phyloP scores from a whole-genome alignment of 2,888 invertebrate genomes.

The Apamea monoglypha region DNA sequence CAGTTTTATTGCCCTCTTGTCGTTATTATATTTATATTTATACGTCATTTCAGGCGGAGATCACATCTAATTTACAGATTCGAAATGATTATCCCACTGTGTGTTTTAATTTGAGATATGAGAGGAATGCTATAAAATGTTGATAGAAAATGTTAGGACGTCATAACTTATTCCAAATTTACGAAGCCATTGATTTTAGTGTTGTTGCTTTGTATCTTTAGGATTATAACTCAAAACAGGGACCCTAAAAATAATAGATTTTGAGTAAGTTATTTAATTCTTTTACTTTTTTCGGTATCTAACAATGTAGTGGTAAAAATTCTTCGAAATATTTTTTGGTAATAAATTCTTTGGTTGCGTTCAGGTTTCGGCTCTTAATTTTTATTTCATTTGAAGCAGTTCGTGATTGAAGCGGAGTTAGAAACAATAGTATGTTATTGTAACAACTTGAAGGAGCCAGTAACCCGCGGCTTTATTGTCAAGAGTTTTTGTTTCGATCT shows the following conservation, averaged over 20 bases:
- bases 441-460: constrained; percentile 53
- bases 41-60: constrained; percentile 16
- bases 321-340: constrained; percentile 53
- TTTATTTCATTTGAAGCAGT: constrained; percentile 47
- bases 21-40: constrained; percentile 29
- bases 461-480: constrained; percentile 60
- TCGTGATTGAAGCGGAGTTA: constrained; percentile 57
- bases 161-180: constrained; percentile 49
- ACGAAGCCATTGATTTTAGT: constrained; percentile 51
- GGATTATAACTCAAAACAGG: constrained; percentile 45
- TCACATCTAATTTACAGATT: constrained; percentile 43
- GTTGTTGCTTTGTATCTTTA: constrained; percentile 47
- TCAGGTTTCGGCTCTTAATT: constrained; percentile 53
- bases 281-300: constrained; percentile 35
- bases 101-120: constrained; percentile 60
- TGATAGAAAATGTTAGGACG: constrained; percentile 47
- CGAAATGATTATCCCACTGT: constrained; percentile 52
- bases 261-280: constrained; percentile 24
- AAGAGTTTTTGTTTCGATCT: constrained; percentile 61
- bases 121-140: constrained; percentile 66
- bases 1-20: constrained; percentile 27
- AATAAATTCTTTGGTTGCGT: constrained; percentile 63
- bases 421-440: constrained; percentile 67
- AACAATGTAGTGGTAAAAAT: constrained; percentile 42
- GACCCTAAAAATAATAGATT: constrained; percentile 40